A percentile compares a stretch with the other conserved stretches of the same genome.
Evolutionary conservation across 2,113 vertebrate species (phyloP).

Genomic region (Laterallus jamaicensis): DNA sequence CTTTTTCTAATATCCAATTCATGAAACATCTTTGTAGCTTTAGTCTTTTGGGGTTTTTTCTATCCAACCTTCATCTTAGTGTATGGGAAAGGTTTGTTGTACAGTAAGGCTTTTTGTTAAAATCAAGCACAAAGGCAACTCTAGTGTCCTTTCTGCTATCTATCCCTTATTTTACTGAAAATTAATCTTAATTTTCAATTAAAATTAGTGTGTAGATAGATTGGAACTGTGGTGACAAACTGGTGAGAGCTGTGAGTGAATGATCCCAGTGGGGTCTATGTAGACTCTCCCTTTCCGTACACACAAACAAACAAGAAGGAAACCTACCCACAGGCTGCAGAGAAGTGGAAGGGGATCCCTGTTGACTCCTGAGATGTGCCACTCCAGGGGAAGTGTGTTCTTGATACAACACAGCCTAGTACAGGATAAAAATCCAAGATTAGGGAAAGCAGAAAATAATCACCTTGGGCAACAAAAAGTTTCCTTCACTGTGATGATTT

Average conservation of each 20-base stretch:
- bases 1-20: background rate
- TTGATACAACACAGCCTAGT: background rate
- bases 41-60: background rate
- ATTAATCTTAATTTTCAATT: background rate
- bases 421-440: background rate
- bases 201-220: background rate
- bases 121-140: rapidly evolving
- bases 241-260: background rate
- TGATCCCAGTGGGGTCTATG: background rate
- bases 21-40: background rate
- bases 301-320: background rate
- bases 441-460: background rate
- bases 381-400: background rate
- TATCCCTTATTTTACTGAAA: background rate
- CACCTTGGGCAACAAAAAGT: background rate
- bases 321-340: background rate
- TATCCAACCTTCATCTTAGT: background rate
- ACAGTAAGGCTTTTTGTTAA: background rate
- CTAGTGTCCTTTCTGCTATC: background rate
- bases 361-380: background rate
- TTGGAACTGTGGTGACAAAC: background rate
- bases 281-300: background rate
- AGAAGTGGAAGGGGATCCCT: background rate
- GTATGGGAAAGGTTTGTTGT: background rate
- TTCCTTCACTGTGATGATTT: background rate